These are phyloP conservation scores for Pteronotus mesoamericanus DNA, from an alignment of 2,797 vertebrate species.

Conservation along the genomic window DNA sequence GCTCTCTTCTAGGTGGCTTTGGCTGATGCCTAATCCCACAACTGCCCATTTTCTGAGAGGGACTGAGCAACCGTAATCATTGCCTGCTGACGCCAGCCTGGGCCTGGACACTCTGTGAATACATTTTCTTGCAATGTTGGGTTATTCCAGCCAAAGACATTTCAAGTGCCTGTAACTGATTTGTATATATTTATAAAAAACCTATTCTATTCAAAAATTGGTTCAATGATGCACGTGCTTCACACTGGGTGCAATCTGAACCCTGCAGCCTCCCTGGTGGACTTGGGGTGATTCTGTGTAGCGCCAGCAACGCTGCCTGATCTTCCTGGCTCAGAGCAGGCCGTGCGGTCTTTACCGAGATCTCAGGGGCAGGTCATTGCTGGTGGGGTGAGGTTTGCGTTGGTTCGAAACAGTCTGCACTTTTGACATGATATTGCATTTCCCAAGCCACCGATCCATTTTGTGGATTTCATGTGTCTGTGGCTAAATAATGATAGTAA, in stretches of 20 bases:
- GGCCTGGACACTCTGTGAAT: slow-evolving; percentile 91
- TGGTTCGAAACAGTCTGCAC: slow-evolving; percentile 74
- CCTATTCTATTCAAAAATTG: slow-evolving; percentile 80
- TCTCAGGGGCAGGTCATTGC: slow-evolving; percentile 53
- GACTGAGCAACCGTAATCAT: slow-evolving; percentile 83
- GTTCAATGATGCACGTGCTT: slow-evolving; percentile 82
- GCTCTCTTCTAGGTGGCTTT: slow-evolving; percentile 89
- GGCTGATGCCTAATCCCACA: slow-evolving; percentile 90
- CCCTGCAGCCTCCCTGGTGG: slow-evolving; percentile 67
- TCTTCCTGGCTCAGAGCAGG: slow-evolving; percentile 61
- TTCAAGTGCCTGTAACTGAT: slow-evolving; percentile 99
- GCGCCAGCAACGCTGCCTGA: slow-evolving; percentile 45
- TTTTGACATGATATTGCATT: slow-evolving; percentile 79
- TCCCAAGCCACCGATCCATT: slow-evolving; percentile 77
- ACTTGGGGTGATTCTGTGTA: slow-evolving; percentile 21
- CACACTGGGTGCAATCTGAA: slow-evolving; percentile 66
- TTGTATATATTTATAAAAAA: slow-evolving; percentile 95
- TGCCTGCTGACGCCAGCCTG: slow-evolving; percentile 90
- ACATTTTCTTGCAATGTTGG: slow-evolving; percentile 95
- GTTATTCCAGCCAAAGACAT: slow-evolving; percentile 99
- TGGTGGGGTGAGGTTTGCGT: slow-evolving; percentile 28
- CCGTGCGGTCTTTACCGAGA: slow-evolving; percentile 67
- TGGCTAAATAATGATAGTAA: slow-evolving; percentile 71
- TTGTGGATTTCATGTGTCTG: slow-evolving; percentile 72
- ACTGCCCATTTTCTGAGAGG: slow-evolving; percentile 63